A percentile compares a stretch with the other conserved stretches of the same genome.
Conservation (phyloP, 2,113 vertebrate genomes). For the Phocoena phocoena region DNA sequence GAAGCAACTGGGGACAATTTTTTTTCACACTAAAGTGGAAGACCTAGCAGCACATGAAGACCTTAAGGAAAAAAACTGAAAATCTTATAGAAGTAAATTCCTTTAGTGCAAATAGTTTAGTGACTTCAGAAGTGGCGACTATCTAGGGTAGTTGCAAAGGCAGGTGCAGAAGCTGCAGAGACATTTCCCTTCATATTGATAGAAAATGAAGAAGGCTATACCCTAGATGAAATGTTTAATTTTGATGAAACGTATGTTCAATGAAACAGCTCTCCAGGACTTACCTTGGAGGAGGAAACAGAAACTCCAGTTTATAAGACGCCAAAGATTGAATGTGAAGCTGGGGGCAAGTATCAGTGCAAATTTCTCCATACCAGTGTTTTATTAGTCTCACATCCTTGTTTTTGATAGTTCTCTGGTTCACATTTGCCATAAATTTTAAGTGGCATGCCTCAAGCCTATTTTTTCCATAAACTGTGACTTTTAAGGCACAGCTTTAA, state of each 20-base stretch:
- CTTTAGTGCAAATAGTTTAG: background rate
- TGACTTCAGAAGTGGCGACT: background rate
- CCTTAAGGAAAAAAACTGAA: background rate
- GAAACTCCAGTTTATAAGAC: background rate
- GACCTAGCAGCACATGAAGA: background rate
- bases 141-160: background rate
- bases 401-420: background rate
- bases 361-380: background rate
- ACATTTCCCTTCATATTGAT: background rate
- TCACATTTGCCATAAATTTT: constrained; percentile 12
- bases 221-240: background rate
- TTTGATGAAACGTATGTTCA: background rate
- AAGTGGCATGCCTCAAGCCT: background rate
- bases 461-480: background rate
- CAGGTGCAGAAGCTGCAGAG: background rate
- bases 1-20: background rate
- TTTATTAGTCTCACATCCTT: background rate
- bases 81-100: background rate
- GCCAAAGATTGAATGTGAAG: background rate
- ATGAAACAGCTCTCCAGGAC: background rate
- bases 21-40: background rate
- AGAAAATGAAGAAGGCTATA: background rate
- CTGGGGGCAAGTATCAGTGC: background rate
- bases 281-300: background rate
- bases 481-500: constrained; percentile 21